A percentile compares a stretch with the other conserved stretches of the same genome.
Conservation (phyloP, 1,140 invertebrate species). For the Drosophila aff. region DNA sequence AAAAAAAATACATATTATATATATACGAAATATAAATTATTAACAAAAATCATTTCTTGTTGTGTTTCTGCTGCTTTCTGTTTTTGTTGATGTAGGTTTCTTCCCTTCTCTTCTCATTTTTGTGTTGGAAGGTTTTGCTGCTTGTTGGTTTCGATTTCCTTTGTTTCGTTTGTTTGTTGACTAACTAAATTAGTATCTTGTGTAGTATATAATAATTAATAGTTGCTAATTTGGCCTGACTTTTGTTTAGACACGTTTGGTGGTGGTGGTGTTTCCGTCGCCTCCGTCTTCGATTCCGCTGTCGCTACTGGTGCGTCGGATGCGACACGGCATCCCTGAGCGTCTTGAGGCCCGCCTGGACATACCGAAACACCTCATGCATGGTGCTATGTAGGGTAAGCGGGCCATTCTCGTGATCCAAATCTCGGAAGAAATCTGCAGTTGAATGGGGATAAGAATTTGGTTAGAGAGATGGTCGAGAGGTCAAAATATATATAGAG, state of each 20-base stretch:
- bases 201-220: conserved; percentile 63
- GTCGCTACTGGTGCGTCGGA: conserved; percentile 65
- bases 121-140: conserved; percentile 50
- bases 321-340: conserved; percentile 82
- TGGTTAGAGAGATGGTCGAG: not conserved
- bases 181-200: conserved; percentile 60
- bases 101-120: conserved; percentile 24
- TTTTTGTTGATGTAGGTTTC: conserved; percentile 20
- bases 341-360: conserved; percentile 88
- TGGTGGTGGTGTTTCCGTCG: conserved; percentile 30
- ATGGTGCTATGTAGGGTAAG: conserved; percentile 91
- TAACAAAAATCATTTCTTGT: conserved; percentile 68
- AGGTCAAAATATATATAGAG: too few species aligned
- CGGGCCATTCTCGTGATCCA: conserved; percentile 91
- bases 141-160: conserved; percentile 32
- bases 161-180: conserved; percentile 20
- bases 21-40: conserved; percentile 62
- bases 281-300: conserved; percentile 23
- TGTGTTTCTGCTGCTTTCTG: conserved; percentile 37
- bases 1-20: conserved; percentile 45
- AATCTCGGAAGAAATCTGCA: conserved; percentile 92
- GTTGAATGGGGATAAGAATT: conserved; percentile 22
- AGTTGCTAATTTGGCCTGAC: conserved; percentile 82
- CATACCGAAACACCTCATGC: conserved; percentile 91
- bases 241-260: conserved; percentile 81